These are phyloP conservation scores for Acipenser oxyrinchus DNA, from an alignment of 2,797 vertebrate genomes.

Conservation along the genomic window DNA sequence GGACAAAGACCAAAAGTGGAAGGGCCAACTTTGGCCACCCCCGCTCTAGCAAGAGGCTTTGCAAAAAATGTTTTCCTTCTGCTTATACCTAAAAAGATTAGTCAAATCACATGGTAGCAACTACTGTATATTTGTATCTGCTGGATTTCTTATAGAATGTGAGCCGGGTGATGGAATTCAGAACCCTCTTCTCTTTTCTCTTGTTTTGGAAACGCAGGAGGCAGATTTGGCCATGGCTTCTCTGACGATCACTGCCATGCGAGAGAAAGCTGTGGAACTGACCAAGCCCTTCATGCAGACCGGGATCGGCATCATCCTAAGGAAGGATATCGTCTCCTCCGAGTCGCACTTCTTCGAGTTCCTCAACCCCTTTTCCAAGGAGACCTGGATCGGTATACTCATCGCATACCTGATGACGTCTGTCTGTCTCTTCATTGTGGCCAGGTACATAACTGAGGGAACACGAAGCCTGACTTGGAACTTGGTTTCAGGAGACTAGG, in stretches of 20 bases:
- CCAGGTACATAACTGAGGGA: constrained; percentile 54
- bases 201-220: constrained; percentile 51
- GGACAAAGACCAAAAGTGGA: too few species aligned
- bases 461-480: not conserved
- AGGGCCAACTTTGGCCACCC: too few species aligned
- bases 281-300: constrained; percentile 84
- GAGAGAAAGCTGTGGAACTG: constrained; percentile 73
- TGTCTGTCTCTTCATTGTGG: constrained; percentile 67
- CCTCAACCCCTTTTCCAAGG: constrained; percentile 69
- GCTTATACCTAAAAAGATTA: too few species aligned
- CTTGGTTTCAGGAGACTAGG: not conserved
- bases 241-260: constrained; percentile 68
- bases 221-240: constrained; percentile 79
- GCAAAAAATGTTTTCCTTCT: too few species aligned
- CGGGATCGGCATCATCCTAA: constrained; percentile 75
- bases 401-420: constrained; percentile 71
- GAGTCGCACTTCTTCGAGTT: constrained; percentile 66
- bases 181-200: too few species aligned
- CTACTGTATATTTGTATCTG: not conserved
- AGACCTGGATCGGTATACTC: constrained; percentile 75
- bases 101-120: too few species aligned
- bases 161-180: not conserved
- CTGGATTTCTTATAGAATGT: constrained; percentile 5
- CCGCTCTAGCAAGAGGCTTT: too few species aligned
- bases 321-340: constrained; percentile 57